phyloP scores from a whole-genome alignment of 2,888 invertebrate genomes.

The Merodon equestris region DNA sequence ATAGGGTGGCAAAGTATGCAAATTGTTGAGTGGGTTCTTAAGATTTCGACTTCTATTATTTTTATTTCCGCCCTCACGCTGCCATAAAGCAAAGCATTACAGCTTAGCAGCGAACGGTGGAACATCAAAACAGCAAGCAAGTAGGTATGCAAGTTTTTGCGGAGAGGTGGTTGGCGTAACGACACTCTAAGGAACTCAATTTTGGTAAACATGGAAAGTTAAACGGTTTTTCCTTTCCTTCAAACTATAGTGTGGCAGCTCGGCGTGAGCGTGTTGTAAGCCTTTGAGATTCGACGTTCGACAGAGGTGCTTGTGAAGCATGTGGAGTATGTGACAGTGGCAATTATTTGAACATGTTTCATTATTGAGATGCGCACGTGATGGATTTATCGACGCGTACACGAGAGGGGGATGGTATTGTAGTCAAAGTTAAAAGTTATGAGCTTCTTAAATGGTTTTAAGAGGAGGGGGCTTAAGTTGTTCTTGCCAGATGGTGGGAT shows the following conservation, averaged over 20 bases:
- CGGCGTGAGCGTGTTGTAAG: not conserved
- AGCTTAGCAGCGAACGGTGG: not conserved
- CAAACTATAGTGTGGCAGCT: no score
- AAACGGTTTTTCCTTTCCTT: slow-evolving; percentile 60
- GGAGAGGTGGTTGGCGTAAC: not conserved
- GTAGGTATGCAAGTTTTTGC: slow-evolving; percentile 8
- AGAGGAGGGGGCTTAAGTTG: not conserved
- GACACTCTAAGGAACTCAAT: slow-evolving; percentile 51
- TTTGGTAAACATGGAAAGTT: slow-evolving; percentile 61
- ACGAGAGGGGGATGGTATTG: not conserved
- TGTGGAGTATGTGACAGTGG: slow-evolving; percentile 58
- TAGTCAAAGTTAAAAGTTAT: not conserved
- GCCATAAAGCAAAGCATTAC: no score
- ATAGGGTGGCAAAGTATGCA: slow-evolving; percentile 63
- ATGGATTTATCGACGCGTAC: slow-evolving; percentile 31
- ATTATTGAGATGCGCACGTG: slow-evolving; percentile 64
- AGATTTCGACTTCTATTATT: slow-evolving; percentile 64
- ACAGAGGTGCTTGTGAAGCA: slow-evolving; percentile 32
- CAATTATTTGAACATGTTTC: slow-evolving; percentile 65
- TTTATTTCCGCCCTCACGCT: slow-evolving; percentile 40
- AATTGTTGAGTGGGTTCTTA: slow-evolving; percentile 68
- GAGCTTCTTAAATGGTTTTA: not conserved
- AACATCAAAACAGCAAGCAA: no score
- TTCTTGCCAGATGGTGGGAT: not conserved
- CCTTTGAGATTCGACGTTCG: not conserved